Conservation (phyloP, 2,888 invertebrate species). For the Eutolmus rufibarbis region DNA sequence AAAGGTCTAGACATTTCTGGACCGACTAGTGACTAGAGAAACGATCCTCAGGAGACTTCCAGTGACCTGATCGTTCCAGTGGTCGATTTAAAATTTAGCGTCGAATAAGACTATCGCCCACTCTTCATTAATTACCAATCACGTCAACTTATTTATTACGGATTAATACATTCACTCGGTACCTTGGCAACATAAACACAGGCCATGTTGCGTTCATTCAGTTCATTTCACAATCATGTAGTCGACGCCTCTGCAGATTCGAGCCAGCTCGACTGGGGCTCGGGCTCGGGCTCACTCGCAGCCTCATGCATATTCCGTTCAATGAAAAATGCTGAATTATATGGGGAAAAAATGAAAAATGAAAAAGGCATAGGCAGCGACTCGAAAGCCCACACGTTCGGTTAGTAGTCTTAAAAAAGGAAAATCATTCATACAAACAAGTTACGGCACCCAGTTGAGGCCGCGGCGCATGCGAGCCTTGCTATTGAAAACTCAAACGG, state of each 20-base stretch:
- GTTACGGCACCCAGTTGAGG: conserved; percentile 26
- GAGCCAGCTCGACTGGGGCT: not conserved
- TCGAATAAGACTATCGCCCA: conserved; percentile 31
- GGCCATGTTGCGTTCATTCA: conserved; percentile 33
- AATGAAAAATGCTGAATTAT: conserved; percentile 34
- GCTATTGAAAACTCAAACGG: conserved; percentile 28
- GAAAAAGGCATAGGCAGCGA: conserved; percentile 3
- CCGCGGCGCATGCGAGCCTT: conserved; percentile 38
- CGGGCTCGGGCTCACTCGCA: not conserved
- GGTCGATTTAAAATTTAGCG: not conserved
- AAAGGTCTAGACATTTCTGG: not conserved
- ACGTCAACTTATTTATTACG: conserved; percentile 41
- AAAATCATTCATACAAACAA: conserved; percentile 26
- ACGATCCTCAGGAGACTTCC: not conserved
- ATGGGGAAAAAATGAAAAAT: not conserved
- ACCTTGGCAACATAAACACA: conserved; percentile 23
- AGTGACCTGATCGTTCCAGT: not conserved
- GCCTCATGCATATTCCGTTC: conserved; percentile 28
- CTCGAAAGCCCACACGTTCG: conserved; percentile 27
- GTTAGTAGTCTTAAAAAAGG: conserved; percentile 20
- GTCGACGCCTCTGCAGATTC: conserved; percentile 33
- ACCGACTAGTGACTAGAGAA: not conserved
- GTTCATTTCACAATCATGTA: conserved; percentile 35
- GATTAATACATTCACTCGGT: conserved; percentile 25
- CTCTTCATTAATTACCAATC: conserved; percentile 44